These are phyloP conservation scores for Gobionotothen gibberifrons DNA, from an alignment of 2,797 vertebrate species.

Conservation along the genomic window DNA sequence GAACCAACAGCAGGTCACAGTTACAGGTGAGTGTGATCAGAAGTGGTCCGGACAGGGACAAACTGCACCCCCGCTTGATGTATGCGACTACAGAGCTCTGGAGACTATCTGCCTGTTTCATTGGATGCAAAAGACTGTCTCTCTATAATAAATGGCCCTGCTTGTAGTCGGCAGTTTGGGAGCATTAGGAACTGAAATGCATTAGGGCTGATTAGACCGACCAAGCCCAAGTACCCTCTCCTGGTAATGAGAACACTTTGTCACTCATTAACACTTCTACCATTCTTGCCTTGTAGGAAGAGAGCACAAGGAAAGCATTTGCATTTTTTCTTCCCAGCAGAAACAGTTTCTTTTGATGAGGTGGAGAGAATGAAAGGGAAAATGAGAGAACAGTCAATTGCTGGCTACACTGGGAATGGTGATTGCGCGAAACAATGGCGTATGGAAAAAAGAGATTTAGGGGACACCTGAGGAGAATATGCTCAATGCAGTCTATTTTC, in stretches of 20 bases:
- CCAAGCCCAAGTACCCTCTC: conserved; percentile 73
- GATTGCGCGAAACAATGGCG: conserved; percentile 60
- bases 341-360: conserved; percentile 66
- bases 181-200: conserved; percentile 76
- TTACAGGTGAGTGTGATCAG: conserved; percentile 39
- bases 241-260: conserved; percentile 82
- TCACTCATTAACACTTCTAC: conserved; percentile 80
- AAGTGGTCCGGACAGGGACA: conserved; percentile 53
- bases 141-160: conserved; percentile 67
- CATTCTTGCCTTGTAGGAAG: conserved; percentile 49
- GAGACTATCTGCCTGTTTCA: conserved; percentile 49
- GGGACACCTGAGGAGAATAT: conserved; percentile 54
- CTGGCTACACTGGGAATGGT: conserved; percentile 40
- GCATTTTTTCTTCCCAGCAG: conserved; percentile 59
- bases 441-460: conserved; percentile 48
- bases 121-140: conserved; percentile 56
- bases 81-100: conserved; percentile 52
- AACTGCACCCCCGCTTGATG: conserved; percentile 45
- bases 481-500: conserved; percentile 18
- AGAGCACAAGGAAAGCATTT: conserved; percentile 51
- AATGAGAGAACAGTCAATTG: conserved; percentile 54
- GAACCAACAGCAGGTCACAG: conserved; percentile 35
- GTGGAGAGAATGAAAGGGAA: conserved; percentile 52
- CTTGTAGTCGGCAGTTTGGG: conserved; percentile 71
- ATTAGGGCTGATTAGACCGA: conserved; percentile 83